phyloP scores from a whole-genome alignment of 2,113 vertebrate species.

The Alethe castanea region DNA sequence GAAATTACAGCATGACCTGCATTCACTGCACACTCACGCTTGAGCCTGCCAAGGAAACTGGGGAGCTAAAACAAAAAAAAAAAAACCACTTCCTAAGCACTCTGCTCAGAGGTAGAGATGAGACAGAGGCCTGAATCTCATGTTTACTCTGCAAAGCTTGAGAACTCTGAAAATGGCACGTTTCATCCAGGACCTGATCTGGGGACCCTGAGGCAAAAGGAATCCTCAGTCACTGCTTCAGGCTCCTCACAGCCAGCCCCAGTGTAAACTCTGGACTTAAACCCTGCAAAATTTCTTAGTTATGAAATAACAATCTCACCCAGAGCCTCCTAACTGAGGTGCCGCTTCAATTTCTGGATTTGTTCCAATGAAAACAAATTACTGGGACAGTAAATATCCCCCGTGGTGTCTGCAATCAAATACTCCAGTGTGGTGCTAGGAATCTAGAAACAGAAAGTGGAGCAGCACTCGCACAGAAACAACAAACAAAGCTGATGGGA shows the following conservation, averaged over 20 bases:
- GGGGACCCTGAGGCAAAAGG: background rate
- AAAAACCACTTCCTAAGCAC: background rate
- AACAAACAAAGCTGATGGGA: conserved; percentile 13
- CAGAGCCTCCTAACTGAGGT: conserved; percentile 9
- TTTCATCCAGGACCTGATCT: background rate
- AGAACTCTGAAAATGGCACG: background rate
- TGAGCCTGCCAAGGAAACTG: background rate
- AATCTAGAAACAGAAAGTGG: conserved; percentile 1
- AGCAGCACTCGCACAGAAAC: background rate
- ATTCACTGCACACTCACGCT: background rate
- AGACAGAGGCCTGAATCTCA: background rate
- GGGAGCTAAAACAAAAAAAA: background rate
- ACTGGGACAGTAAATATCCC: conserved; percentile 39
- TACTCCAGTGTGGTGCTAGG: background rate
- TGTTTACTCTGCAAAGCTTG: background rate
- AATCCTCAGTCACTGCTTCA: background rate
- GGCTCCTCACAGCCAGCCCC: background rate
- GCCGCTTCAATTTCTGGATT: background rate
- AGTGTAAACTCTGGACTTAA: background rate
- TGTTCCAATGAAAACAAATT: conserved; percentile 29
- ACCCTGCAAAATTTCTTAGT: background rate
- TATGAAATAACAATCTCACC: background rate
- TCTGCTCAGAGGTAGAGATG: background rate
- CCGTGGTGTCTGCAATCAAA: conserved; percentile 7
- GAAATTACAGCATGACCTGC: background rate